Conservation (phyloP, 2,888 invertebrate genomes). For the Pantelozetes paolii region DNA sequence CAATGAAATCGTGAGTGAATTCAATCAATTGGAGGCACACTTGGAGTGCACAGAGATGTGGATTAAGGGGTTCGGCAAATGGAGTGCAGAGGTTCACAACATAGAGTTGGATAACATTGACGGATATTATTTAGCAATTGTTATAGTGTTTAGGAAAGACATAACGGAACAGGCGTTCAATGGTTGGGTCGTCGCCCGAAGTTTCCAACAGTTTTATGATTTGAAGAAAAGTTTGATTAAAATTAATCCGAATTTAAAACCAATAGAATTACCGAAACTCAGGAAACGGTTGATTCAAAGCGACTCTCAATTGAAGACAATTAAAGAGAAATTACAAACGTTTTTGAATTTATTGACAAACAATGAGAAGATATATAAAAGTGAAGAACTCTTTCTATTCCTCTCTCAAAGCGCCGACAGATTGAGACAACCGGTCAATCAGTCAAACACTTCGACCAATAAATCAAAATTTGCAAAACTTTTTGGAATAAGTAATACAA, state of each 20-base stretch:
- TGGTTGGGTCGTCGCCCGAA: conserved; percentile 55
- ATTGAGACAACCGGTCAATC: conserved; percentile 65
- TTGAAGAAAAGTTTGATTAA: conserved; percentile 70
- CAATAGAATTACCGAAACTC: conserved; percentile 30
- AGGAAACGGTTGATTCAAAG: conserved; percentile 9
- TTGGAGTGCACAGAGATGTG: conserved; percentile 78
- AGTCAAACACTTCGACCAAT: conserved; percentile 65
- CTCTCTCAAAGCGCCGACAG: conserved; percentile 87
- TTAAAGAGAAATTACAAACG: conserved; percentile 20
- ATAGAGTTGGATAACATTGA: conserved; percentile 58
- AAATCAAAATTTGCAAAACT: conserved; percentile 25
- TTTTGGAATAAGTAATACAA: conserved; percentile 32
- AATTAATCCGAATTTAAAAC: conserved; percentile 32
- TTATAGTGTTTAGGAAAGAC: conserved; percentile 61
- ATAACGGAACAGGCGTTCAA: conserved; percentile 45
- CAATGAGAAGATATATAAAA: conserved; percentile 78
- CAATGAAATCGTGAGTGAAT: conserved; percentile 73
- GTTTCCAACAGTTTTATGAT: conserved; percentile 65
- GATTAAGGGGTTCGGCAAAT: conserved; percentile 81
- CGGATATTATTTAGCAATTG: conserved; percentile 35
- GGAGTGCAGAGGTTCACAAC: conserved; percentile 78
- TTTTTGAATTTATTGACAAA: conserved; percentile 61
- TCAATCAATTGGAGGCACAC: conserved; percentile 75
- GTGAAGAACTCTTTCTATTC: conserved; percentile 83
- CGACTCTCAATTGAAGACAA: conserved; percentile 11